A percentile compares a stretch with the other conserved stretches of the same genome.
These are phyloP conservation scores for Acleris laterana DNA, from an alignment of 2,888 invertebrate genomes.

Conservation along the genomic window DNA sequence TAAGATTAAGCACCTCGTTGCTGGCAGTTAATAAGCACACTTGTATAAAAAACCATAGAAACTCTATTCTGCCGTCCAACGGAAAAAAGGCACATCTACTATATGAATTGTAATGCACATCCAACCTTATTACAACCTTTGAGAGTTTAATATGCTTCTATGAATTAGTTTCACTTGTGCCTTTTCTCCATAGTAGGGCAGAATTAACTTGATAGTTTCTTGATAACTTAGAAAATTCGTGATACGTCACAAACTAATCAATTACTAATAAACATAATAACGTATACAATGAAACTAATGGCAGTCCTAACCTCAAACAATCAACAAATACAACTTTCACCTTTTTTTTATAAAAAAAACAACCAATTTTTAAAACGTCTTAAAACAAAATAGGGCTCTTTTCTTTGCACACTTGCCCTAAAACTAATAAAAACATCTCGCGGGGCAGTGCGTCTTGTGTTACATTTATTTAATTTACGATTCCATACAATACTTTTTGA, in stretches of 20 bases:
- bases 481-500: not conserved
- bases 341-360: constrained; percentile 15
- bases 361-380: constrained; percentile 30
- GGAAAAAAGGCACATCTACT: too few relatives aligned
- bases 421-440: constrained; percentile 1
- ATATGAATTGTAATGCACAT: too few relatives aligned
- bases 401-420: constrained; percentile 58
- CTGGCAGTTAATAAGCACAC: constrained; percentile 20
- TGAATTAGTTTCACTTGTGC: too few relatives aligned
- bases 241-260: constrained; percentile 19
- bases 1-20: constrained; percentile 19
- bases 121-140: too few relatives aligned
- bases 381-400: constrained; percentile 14
- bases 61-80: too few relatives aligned
- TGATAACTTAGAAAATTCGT: constrained; percentile 10
- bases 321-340: constrained; percentile 21
- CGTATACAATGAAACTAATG: constrained; percentile 26
- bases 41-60: constrained; percentile 2
- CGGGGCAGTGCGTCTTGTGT: not conserved
- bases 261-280: constrained; percentile 15
- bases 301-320: constrained; percentile 23
- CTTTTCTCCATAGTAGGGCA: too few relatives aligned
- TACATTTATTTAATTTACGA: not conserved
- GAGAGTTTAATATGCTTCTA: too few relatives aligned
- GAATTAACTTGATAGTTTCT: constrained; percentile 3